Evolutionary conservation across 2,113 vertebrate species (phyloP).

Genomic region (Oncorhynchus kisutch): DNA sequence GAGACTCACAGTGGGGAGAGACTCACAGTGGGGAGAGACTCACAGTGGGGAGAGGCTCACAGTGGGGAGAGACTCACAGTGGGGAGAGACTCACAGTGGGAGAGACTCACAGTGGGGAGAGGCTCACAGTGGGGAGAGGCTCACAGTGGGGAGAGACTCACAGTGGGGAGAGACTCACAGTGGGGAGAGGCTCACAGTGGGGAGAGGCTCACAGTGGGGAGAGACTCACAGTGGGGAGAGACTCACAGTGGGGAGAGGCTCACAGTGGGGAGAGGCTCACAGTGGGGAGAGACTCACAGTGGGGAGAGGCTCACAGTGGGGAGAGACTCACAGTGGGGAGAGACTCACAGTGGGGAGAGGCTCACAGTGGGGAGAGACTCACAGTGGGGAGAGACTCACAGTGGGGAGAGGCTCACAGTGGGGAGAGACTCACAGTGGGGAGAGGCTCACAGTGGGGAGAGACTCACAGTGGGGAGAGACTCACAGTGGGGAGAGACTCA

Average conservation of each 20-base stretch:
- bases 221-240: no score
- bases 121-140: background rate
- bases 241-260: no score
- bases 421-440: background rate
- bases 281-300: conserved; percentile 27
- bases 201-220: no score
- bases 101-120: background rate
- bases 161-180: background rate
- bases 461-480: no score
- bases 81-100: no score
- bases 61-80: background rate
- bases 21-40: conserved; percentile 21
- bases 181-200: conserved; percentile 11
- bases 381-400: background rate
- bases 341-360: no score
- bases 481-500: no score
- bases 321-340: background rate
- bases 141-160: background rate
- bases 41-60: conserved; percentile 25
- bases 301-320: conserved; percentile 25
- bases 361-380: background rate
- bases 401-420: background rate
- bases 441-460: conserved; percentile 2
- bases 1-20: conserved; percentile 30
- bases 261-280: conserved; percentile 15